Evolutionary conservation across 2,113 vertebrate species (phyloP).

Genomic region (Sapayoa aenigma): DNA sequence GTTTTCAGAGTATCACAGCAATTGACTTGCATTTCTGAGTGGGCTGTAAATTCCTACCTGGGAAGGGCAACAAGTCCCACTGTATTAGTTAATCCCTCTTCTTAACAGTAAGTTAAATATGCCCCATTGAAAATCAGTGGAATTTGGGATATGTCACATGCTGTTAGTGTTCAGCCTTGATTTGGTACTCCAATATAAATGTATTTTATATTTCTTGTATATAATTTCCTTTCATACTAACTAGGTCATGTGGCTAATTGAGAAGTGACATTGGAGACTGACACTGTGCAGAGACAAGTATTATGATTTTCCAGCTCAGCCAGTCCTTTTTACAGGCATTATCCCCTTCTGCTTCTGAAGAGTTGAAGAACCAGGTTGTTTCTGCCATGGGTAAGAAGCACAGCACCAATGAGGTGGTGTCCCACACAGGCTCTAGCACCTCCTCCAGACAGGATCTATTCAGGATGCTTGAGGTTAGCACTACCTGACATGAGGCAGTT

Average conservation of each 20-base stretch:
- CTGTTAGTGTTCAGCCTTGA: neutral
- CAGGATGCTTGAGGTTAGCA: neutral
- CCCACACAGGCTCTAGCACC: neutral
- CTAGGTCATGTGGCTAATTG: neutral
- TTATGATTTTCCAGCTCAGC: neutral
- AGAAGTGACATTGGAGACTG: neutral
- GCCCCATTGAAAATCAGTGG: neutral
- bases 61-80: neutral
- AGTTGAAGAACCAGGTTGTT: neutral
- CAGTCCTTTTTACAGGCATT: neutral
- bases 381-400: neutral
- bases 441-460: neutral
- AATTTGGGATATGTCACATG: neutral
- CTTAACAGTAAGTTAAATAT: neutral
- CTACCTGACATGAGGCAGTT: neutral
- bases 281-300: neutral
- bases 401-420: neutral
- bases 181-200: neutral
- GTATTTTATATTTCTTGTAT: neutral
- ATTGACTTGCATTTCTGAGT: neutral
- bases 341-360: neutral
- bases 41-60: neutral
- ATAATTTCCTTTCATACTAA: neutral
- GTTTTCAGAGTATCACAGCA: neutral
- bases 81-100: neutral